Percentiles rank a stretch among this genome's conserved stretches.
Evolutionary conservation across 2,113 vertebrate genomes (phyloP).

Genomic region (Sitta europaea): DNA sequence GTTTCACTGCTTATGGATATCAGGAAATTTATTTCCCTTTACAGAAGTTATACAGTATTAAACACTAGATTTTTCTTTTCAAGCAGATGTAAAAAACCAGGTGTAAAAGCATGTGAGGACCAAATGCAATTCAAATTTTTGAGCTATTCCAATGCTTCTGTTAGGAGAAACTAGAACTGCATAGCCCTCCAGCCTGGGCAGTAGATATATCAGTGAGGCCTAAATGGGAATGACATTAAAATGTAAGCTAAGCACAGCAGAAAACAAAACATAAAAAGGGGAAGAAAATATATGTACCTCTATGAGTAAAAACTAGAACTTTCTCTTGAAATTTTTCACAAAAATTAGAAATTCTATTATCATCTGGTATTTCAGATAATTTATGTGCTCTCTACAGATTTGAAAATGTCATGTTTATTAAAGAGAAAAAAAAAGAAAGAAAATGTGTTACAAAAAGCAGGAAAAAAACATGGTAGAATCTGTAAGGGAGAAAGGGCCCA

Average conservation of each 20-base stretch:
- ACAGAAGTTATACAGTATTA: not conserved
- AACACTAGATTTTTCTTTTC: not conserved
- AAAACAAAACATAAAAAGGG: not conserved
- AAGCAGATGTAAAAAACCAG: not conserved
- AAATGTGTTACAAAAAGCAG: not conserved
- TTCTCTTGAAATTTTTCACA: not conserved
- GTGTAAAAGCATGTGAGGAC: not conserved
- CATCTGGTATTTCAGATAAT: not conserved
- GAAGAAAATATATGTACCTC: not conserved
- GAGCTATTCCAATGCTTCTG: not conserved
- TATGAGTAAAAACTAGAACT: not conserved
- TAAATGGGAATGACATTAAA: not conserved
- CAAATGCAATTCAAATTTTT: not conserved
- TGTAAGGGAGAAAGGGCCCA: not conserved
- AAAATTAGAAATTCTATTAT: not conserved
- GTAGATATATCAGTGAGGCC: rapidly evolving
- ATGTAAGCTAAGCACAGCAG: not conserved
- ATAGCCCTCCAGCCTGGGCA: not conserved
- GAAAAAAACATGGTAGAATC: rapidly evolving
- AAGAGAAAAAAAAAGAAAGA: not conserved
- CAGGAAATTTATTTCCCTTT: not conserved
- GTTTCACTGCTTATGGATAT: not conserved
- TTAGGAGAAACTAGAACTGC: not conserved
- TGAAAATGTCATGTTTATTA: not conserved
- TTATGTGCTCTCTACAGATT: not conserved